Percentiles rank a stretch among this genome's conserved stretches.
These are phyloP conservation scores for Esox niger DNA, from an alignment of 2,113 vertebrate species.

Conservation along the genomic window DNA sequence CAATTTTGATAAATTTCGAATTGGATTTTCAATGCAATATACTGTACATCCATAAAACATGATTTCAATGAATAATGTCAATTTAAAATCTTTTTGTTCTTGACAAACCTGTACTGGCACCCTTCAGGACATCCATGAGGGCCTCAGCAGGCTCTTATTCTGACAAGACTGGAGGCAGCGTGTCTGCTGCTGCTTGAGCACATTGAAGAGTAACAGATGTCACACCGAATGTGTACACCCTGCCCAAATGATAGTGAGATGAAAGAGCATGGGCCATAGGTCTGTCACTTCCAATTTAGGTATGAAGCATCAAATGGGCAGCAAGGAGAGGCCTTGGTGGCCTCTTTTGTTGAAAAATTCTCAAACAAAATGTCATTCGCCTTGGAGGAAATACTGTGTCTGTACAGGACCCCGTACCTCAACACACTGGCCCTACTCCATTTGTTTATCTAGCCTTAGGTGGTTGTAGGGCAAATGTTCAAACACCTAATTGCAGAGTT, in stretches of 20 bases:
- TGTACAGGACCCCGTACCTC: background rate
- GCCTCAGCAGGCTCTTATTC: conserved; percentile 6
- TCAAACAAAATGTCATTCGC: background rate
- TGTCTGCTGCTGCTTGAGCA: background rate
- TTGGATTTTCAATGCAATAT: too few relatives aligned
- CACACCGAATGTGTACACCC: conserved; percentile 6
- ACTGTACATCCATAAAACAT: too few relatives aligned
- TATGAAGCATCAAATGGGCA: conserved; percentile 3
- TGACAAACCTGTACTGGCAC: background rate
- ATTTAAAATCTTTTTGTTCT: too few relatives aligned
- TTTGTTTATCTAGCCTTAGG: conserved; percentile 21
- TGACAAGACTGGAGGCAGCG: background rate
- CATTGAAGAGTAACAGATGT: conserved; percentile 5
- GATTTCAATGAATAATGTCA: too few relatives aligned
- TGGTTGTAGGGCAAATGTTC: background rate
- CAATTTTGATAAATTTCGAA: too few relatives aligned
- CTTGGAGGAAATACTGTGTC: background rate
- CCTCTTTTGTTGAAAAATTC: conserved; percentile 4
- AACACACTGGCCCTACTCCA: background rate
- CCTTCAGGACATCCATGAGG: background rate
- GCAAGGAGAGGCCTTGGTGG: background rate
- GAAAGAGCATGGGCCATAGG: conserved; percentile 12
- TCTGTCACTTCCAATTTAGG: conserved; percentile 12
- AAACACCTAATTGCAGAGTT: conserved; percentile 22
- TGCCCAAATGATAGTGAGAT: conserved; percentile 6